phyloP scores from a whole-genome alignment of 1,140 invertebrate species.

The Eupristina koningsbergeri region DNA sequence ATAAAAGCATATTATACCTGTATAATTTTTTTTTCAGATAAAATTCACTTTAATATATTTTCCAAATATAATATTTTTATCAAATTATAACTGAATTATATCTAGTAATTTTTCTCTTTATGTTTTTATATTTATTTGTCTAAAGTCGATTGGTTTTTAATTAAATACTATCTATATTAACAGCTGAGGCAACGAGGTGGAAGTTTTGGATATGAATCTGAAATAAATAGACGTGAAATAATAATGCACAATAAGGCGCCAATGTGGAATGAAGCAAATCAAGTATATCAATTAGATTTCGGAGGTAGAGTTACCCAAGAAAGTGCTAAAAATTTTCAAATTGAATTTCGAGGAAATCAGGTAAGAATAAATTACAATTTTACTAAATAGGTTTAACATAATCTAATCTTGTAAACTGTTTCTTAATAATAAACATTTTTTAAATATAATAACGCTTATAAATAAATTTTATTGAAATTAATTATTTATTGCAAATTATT shows the following conservation, averaged over 20 bases:
- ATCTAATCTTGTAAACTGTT: no score
- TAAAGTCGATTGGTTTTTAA: neutral
- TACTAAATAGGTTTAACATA: no score
- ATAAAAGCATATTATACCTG: no score
- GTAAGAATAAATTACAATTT: slow-evolving; percentile 70
- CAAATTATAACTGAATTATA: neutral
- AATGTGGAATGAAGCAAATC: slow-evolving; percentile 99
- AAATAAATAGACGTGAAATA: slow-evolving; percentile 82
- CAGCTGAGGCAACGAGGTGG: slow-evolving; percentile 79
- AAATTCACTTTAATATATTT: no score
- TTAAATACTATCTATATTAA: slow-evolving; percentile 27
- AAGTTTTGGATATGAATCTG: slow-evolving; percentile 68
- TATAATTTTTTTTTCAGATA: no score
- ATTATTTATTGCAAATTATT: no score
- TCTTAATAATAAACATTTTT: no score
- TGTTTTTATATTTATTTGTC: no score
- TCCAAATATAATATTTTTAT: no score
- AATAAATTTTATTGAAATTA: no score
- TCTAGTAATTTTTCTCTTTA: no score
- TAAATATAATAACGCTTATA: no score
- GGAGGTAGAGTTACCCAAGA: slow-evolving; percentile 99
- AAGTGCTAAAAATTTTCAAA: slow-evolving; percentile 99
- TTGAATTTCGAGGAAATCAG: slow-evolving; percentile 97
- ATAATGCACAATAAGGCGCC: slow-evolving; percentile 99
- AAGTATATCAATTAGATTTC: slow-evolving; percentile 99